Conservation (phyloP, 2,888 invertebrate species). For the Lasioglossum villosulum region DNA sequence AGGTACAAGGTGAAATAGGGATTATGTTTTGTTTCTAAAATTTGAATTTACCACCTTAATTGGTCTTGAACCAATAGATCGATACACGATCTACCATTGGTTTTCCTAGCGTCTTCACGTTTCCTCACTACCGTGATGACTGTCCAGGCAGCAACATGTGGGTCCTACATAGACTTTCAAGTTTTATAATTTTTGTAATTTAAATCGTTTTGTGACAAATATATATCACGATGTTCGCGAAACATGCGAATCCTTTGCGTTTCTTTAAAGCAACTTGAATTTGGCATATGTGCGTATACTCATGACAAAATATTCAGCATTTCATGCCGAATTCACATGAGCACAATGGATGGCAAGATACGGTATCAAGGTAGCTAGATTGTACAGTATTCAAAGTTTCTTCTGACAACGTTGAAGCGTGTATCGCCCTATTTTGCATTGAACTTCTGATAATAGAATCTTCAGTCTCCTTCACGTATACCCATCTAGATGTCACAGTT, state of each 20-base stretch:
- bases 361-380: neutral
- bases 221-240: too few species aligned
- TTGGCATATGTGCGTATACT: neutral
- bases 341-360: neutral
- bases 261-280: neutral
- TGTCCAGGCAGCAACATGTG: too few species aligned
- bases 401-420: neutral
- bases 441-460: constrained; percentile 10
- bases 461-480: neutral
- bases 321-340: neutral
- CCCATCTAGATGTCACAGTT: neutral
- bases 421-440: neutral
- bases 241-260: neutral
- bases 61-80: too few species aligned
- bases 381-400: neutral
- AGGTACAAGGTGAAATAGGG: too few species aligned
- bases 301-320: neutral
- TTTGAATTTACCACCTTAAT: too few species aligned
- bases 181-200: too few species aligned
- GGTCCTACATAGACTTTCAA: too few species aligned
- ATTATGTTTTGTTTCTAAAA: too few species aligned
- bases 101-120: too few species aligned
- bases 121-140: too few species aligned
- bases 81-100: too few species aligned
- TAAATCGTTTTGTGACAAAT: too few species aligned